A percentile compares a stretch with the other conserved stretches of the same genome.
These are phyloP conservation scores for Drosophila subpulchrella DNA, from an alignment of 1,140 invertebrate species.

Conservation along the genomic window DNA sequence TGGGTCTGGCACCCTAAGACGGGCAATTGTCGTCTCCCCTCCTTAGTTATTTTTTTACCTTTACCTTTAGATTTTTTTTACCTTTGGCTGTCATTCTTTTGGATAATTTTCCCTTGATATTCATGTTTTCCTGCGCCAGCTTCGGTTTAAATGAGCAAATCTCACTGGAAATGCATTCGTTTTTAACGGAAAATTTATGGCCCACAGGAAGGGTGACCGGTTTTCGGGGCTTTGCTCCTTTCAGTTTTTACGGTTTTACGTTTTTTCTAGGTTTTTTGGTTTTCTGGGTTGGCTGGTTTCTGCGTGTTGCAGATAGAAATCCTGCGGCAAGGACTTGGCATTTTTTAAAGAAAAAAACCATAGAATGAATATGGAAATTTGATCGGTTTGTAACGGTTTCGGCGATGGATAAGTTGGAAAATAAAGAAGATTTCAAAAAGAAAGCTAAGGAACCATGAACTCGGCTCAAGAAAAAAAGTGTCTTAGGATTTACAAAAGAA, in stretches of 20 bases:
- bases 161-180: conserved; percentile 63
- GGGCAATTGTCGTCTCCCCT: conserved; percentile 72
- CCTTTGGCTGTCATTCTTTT: background rate
- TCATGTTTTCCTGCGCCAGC: conserved; percentile 50
- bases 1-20: conserved; percentile 54
- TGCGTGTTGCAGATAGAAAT: conserved; percentile 78
- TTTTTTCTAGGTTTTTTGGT: conserved; percentile 42
- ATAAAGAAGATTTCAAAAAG: background rate
- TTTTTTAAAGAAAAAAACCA: conserved; percentile 9
- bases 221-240: conserved; percentile 8
- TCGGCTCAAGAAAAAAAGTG: background rate
- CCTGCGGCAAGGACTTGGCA: conserved; percentile 26
- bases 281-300: conserved; percentile 35
- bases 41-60: conserved; percentile 16
- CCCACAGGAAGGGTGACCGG: conserved; percentile 49
- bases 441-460: background rate
- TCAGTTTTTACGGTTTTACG: conserved; percentile 2
- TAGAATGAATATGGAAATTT: conserved; percentile 50
- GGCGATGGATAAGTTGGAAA: background rate
- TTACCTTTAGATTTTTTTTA: conserved; percentile 6
- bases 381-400: conserved; percentile 42
- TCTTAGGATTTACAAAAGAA: background rate
- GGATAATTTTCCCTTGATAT: conserved; percentile 57
- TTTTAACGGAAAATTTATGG: conserved; percentile 82
- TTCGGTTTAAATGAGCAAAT: conserved; percentile 81